phyloP scores from a whole-genome alignment of 2,113 vertebrate species.

The Podarcis muralis region DNA sequence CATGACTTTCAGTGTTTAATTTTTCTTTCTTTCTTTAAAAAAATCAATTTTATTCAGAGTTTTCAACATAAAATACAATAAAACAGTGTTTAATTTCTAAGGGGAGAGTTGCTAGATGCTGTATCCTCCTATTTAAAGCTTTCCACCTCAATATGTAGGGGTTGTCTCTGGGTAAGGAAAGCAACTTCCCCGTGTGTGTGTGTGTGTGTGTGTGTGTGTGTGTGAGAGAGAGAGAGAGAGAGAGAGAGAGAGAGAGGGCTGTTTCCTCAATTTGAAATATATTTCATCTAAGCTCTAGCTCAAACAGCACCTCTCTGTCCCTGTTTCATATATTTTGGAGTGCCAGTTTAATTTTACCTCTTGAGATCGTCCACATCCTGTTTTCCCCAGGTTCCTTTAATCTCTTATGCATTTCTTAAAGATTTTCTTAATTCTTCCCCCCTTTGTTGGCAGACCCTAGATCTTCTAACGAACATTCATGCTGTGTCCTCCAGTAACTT shows the following conservation, averaged over 20 bases:
- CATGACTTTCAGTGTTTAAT: background rate
- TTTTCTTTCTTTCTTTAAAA: no score
- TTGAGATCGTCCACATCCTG: constrained; percentile 56
- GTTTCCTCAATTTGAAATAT: background rate
- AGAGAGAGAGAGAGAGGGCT: no score
- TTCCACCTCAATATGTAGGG: no score
- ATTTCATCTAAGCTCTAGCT: background rate
- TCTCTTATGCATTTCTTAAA: constrained; percentile 59
- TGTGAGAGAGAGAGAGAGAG: no score
- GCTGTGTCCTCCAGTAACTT: constrained; percentile 72
- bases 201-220: no score
- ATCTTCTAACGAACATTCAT: constrained; percentile 74
- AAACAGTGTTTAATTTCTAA: background rate
- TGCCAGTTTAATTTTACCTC: constrained; percentile 58
- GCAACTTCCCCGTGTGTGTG: background rate
- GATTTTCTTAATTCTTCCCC: constrained; percentile 70
- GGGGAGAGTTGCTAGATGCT: background rate
- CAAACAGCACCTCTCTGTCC: background rate
- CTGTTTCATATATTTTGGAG: constrained; percentile 5
- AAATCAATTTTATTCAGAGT: no score
- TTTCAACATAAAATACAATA: no score
- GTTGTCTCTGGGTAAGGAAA: background rate
- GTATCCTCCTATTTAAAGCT: background rate
- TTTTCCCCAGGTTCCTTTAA: constrained; percentile 61
- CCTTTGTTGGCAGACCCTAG: constrained; percentile 59